Conservation (phyloP, 2,888 invertebrate genomes). For the Ophion costatus region DNA sequence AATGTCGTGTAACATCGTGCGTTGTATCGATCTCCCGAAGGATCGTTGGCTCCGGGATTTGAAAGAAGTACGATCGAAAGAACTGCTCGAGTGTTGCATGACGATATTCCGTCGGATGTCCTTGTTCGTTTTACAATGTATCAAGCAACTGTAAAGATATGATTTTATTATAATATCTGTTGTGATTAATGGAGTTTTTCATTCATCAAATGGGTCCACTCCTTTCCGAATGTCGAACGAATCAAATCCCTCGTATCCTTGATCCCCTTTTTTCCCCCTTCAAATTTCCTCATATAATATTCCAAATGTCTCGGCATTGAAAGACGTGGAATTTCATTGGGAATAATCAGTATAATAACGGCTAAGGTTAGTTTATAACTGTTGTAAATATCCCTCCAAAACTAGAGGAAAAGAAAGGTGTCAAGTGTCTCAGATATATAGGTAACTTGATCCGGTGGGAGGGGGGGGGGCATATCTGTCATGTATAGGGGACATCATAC, state of each 20-base stretch:
- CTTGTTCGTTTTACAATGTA: conserved; percentile 80
- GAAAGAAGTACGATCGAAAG: conserved; percentile 70
- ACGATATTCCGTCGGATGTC: conserved; percentile 77
- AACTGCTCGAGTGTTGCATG: neutral
- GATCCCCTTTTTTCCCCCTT: no score
- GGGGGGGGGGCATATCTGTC: no score
- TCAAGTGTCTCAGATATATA: no score
- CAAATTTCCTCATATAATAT: no score
- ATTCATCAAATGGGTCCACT: conserved; percentile 1
- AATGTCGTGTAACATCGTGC: conserved; percentile 64
- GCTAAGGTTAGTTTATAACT: no score
- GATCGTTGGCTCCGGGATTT: conserved; percentile 68
- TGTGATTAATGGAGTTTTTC: conserved; percentile 75
- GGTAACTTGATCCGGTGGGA: no score
- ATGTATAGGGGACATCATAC: no score
- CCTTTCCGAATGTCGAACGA: neutral
- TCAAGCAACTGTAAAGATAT: conserved; percentile 80
- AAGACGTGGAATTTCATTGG: no score
- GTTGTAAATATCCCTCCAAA: no score
- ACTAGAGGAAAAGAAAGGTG: no score
- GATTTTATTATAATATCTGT: conserved; percentile 81
- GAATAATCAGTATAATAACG: no score
- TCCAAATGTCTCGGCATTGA: no score
- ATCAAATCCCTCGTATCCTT: neutral
- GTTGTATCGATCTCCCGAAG: conserved; percentile 73